Conservation (phyloP, 2,888 invertebrate species). For the Tiliacea citrago region DNA sequence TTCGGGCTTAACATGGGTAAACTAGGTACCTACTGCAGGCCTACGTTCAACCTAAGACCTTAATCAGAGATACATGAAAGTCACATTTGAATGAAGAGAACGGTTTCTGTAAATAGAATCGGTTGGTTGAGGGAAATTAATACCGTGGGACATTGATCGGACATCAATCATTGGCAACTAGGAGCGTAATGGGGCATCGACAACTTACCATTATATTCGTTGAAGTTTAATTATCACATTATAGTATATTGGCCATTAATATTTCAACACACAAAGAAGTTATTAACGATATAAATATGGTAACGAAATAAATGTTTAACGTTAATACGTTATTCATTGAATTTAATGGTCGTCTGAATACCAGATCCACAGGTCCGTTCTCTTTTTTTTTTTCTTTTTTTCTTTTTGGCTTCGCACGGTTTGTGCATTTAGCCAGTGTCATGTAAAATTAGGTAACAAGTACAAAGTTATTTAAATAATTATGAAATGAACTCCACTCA, state of each 20-base stretch:
- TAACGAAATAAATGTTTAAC: constrained; percentile 33
- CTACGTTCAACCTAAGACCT: background rate
- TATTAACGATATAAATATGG: constrained; percentile 46
- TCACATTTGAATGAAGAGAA: constrained; percentile 15
- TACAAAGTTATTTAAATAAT: no score
- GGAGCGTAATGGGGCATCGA: constrained; percentile 61
- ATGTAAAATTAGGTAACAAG: no score
- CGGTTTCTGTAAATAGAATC: constrained; percentile 47
- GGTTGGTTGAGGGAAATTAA: constrained; percentile 52
- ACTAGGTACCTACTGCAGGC: constrained; percentile 8
- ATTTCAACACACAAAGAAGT: constrained; percentile 56
- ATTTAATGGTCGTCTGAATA: constrained; percentile 34
- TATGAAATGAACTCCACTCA: no score
- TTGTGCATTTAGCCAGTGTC: no score
- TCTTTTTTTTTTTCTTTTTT: no score
- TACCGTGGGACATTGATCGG: constrained; percentile 55
- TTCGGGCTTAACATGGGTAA: constrained; percentile 22
- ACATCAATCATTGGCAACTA: constrained; percentile 67
- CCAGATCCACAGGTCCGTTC: constrained; percentile 26
- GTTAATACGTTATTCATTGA: constrained; percentile 48
- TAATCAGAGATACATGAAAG: background rate
- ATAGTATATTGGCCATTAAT: constrained; percentile 50
- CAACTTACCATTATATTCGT: constrained; percentile 65
- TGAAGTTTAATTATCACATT: constrained; percentile 62
- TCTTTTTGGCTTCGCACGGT: no score